A percentile compares a stretch with the other conserved stretches of the same genome.
Evolutionary conservation across 2,888 invertebrate genomes (phyloP).

Genomic region (Pardosa pseudoannulata): DNA sequence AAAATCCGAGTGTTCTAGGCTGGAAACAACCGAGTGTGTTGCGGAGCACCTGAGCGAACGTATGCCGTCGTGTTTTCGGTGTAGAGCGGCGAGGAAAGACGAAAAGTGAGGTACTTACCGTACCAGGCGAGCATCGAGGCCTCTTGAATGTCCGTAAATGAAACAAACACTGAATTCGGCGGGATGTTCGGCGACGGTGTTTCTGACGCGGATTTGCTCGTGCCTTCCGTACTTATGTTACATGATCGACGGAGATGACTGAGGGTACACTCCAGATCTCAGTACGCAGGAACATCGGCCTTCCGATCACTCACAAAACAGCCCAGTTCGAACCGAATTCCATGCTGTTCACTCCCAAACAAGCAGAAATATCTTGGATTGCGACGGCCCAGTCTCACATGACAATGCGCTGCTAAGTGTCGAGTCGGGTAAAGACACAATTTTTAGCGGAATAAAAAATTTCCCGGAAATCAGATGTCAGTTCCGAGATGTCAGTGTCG

Average conservation of each 20-base stretch:
- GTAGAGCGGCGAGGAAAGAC: too few species aligned
- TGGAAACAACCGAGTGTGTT: too few species aligned
- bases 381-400: neutral
- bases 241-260: constrained; percentile 34
- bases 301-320: neutral
- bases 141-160: constrained; percentile 22
- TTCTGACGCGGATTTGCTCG: neutral
- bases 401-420: too few species aligned
- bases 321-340: neutral
- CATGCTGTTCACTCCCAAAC: neutral
- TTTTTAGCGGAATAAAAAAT: too few species aligned
- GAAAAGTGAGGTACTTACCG: constrained; percentile 47
- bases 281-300: neutral
- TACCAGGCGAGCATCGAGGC: constrained; percentile 67
- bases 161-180: constrained; percentile 1
- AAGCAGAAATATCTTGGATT: neutral
- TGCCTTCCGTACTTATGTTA: constrained; percentile 35
- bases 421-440: too few species aligned
- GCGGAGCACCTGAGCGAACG: too few species aligned
- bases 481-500: too few species aligned
- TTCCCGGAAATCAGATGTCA: too few species aligned
- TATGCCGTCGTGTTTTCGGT: too few species aligned
- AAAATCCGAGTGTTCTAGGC: too few species aligned
- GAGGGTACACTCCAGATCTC: constrained; percentile 24
- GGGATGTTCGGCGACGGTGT: neutral